Conservation (phyloP, 2,888 invertebrate genomes). For the Tenthredo distinguenda region DNA sequence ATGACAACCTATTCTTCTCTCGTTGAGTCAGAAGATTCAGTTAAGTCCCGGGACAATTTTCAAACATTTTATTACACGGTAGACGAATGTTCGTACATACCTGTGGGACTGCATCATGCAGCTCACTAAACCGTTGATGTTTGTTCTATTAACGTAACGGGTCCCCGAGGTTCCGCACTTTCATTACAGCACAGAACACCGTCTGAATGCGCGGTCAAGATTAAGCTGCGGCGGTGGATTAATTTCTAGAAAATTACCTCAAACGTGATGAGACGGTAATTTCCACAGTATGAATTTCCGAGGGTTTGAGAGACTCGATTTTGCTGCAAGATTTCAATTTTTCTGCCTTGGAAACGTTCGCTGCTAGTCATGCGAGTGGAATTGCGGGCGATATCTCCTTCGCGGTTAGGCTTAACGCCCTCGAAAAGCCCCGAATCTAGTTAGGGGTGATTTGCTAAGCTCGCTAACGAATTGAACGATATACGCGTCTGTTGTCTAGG, state of each 20-base stretch:
- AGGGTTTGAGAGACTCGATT: not conserved
- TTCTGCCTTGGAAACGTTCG: not conserved
- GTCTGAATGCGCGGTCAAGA: not conserved
- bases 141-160: conserved; percentile 24
- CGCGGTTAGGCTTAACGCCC: conserved; percentile 30
- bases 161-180: conserved; percentile 25
- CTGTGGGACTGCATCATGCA: not conserved
- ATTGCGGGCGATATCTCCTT: conserved; percentile 15
- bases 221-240: not conserved
- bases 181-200: not conserved
- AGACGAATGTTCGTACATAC: not conserved
- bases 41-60: not conserved
- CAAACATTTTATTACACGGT: not conserved
- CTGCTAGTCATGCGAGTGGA: not conserved
- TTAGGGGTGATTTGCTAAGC: conserved; percentile 77
- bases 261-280: not conserved
- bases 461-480: conserved; percentile 78
- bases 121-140: conserved; percentile 13
- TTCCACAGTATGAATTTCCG: not conserved
- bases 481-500: conserved; percentile 65
- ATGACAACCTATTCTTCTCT: not conserved
- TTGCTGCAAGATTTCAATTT: not conserved
- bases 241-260: not conserved
- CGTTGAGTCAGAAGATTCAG: not conserved
- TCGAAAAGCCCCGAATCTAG: conserved; percentile 16